phyloP scores from a whole-genome alignment of 2,888 invertebrate species.

The Biston betularia region DNA sequence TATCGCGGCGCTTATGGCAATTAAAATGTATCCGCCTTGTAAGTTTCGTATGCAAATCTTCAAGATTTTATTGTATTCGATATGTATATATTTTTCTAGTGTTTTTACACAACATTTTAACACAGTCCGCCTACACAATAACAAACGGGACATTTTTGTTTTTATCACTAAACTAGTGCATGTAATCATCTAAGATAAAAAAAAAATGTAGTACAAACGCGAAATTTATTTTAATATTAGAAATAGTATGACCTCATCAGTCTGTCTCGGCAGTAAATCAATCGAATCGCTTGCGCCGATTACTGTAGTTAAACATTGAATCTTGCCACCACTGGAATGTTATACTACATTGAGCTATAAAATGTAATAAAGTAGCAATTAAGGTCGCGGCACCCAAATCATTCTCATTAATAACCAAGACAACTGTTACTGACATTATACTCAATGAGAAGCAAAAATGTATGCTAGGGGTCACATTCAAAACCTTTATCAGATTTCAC shows the following conservation, averaged over 20 bases:
- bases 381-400: constrained; percentile 1
- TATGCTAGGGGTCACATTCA: constrained; percentile 17
- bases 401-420: constrained; percentile 2
- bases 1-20: background rate
- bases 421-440: background rate
- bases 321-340: constrained; percentile 13
- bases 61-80: background rate
- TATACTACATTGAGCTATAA: constrained; percentile 19
- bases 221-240: no score
- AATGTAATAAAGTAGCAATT: constrained; percentile 11
- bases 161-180: no score
- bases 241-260: constrained; percentile 7
- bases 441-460: background rate
- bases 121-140: background rate
- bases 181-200: no score
- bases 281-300: constrained; percentile 15
- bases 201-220: no score
- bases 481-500: constrained; percentile 15
- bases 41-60: background rate
- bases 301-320: constrained; percentile 1
- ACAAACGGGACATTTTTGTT: background rate
- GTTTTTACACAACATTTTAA: background rate
- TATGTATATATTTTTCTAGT: no score
- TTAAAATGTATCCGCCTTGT: background rate
- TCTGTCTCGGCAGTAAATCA: constrained; percentile 14